Base-by-base conservation (phyloP, 2,888 invertebrate species). In the Ophioninae sp. region DNA sequence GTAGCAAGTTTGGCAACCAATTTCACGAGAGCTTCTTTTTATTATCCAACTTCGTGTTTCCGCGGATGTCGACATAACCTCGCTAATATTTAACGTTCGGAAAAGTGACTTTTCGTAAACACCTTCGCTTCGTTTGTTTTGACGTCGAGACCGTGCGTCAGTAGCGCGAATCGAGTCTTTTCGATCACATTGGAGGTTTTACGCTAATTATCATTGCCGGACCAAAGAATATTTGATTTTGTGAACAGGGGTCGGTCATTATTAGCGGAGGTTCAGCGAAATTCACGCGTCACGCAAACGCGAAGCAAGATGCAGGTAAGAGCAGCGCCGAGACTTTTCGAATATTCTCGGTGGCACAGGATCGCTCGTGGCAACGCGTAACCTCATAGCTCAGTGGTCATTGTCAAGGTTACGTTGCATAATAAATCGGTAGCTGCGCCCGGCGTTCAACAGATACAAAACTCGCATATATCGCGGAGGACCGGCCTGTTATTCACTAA, bases 391-490 rank as follows among this genome's bases (percentile, higher is more conserved):
- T 75, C 65, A 78, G 81, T 85, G 86, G 85, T 86, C 86, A 86
- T 83, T 85, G 86, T 72, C 86, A 86, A 86, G 86, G 86, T 79
- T 76, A 56, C n/a, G 68, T 84, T 84, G 79, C 84, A 79, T 84
- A 84, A 84, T 65, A 68, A 79, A 84, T 81, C 81, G 73, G 78
- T 61, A 74, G 81, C 64, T 77, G 68, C 59, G 50, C 70, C 62
- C 59, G 78, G 56, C 30, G 30, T 3, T 3, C 3, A 30, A 67
- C 70, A 65, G 41, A 74, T 69, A 79, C 56, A 65, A 77, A 30
- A 73, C 30, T 30, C 30, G 59, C 44, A n/a, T 13, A 23, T 73
- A 73, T 77, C 44, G 20, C 69, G 56, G 37, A 70, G 62, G 30
- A 30, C 30, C 56, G 59, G 56, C 62, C 30, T 30, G 21, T 62